phyloP scores from a whole-genome alignment of 2,888 invertebrate genomes.

The Cyclophora albipunctata region DNA sequence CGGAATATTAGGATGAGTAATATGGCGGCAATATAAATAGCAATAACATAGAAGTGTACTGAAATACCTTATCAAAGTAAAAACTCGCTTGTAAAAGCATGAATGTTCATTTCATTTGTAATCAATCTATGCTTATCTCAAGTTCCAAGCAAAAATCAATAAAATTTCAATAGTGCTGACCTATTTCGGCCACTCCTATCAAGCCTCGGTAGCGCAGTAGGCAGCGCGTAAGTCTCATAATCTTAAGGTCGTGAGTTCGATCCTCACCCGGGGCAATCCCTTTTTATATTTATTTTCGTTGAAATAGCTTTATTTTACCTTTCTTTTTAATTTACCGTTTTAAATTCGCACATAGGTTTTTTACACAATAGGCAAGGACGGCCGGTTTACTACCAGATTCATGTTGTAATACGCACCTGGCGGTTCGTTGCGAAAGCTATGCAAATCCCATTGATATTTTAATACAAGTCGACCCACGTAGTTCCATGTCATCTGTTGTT shows the following conservation, averaged over 20 bases:
- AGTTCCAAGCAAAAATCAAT: no score
- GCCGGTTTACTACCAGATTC: conserved; percentile 22
- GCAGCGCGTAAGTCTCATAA: conserved; percentile 87
- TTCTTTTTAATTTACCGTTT: not conserved
- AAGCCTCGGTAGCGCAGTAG: conserved; percentile 89
- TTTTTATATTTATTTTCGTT: conserved; percentile 23
- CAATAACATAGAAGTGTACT: no score
- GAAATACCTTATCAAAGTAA: no score
- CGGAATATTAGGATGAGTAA: no score
- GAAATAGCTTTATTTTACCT: not conserved
- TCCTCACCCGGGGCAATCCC: conserved; percentile 89
- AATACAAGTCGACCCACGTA: conserved; percentile 45
- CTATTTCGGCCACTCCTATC: conserved; percentile 17
- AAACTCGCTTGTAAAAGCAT: no score
- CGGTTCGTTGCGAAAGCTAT: conserved; percentile 36
- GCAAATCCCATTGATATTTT: conserved; percentile 38
- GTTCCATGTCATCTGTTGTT: conserved; percentile 31
- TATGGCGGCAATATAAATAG: no score
- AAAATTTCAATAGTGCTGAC: not conserved
- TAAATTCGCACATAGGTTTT: conserved; percentile 8
- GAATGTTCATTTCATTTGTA: no score
- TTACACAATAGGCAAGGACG: conserved; percentile 16
- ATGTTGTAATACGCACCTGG: conserved; percentile 16
- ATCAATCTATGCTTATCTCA: no score
- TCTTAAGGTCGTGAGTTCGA: conserved; percentile 97